Evolutionary conservation across 2,113 vertebrate species (phyloP).

Genomic region (Phalacrocorax pelagicus): DNA sequence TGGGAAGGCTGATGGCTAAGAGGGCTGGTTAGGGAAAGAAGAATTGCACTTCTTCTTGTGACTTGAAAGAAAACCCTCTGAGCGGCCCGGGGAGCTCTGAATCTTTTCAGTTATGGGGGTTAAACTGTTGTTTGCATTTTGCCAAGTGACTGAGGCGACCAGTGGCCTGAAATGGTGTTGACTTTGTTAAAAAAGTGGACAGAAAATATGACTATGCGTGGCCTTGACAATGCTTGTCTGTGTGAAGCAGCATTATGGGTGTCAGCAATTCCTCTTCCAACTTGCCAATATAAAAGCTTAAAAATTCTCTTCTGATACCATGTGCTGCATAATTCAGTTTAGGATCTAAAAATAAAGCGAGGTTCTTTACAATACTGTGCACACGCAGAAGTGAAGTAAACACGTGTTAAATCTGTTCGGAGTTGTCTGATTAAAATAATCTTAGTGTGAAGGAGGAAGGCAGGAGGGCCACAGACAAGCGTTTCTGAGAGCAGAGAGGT

Average conservation of each 20-base stretch:
- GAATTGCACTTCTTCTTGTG: background rate
- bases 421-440: conserved; percentile 11
- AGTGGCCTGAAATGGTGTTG: background rate
- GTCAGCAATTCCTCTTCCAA: background rate
- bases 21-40: background rate
- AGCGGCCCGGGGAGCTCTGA: background rate
- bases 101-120: rapidly evolving
- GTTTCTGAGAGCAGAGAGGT: background rate
- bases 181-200: background rate
- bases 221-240: background rate
- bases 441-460: background rate
- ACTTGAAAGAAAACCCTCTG: background rate
- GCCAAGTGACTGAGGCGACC: background rate
- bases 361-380: background rate
- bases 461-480: background rate
- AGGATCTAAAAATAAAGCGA: background rate
- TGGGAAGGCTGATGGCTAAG: background rate
- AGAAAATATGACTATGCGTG: background rate
- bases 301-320: background rate
- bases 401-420: background rate
- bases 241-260: background rate
- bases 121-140: background rate
- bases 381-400: background rate
- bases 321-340: background rate
- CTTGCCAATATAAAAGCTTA: background rate